phyloP scores from a whole-genome alignment of 2,888 invertebrate genomes.

The Notodonta ziczac region DNA sequence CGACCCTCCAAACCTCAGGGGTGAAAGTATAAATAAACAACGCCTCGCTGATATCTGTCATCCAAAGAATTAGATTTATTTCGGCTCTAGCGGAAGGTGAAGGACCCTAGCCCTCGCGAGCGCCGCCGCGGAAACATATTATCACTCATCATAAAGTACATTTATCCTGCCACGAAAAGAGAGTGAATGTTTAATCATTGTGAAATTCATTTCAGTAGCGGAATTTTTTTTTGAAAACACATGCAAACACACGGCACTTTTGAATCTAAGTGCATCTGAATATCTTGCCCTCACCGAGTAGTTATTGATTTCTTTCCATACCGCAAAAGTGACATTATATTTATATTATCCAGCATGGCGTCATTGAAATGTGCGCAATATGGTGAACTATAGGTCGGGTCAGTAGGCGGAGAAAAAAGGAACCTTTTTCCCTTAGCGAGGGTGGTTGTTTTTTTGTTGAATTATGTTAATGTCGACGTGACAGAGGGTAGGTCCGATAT shows the following conservation, averaged over 20 bases:
- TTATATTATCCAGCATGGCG: too few species aligned
- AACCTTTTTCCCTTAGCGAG: constrained; percentile 56
- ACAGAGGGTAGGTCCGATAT: constrained; percentile 71
- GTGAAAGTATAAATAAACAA: constrained; percentile 83
- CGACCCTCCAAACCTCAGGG: constrained; percentile 66
- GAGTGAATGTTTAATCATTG: constrained; percentile 21
- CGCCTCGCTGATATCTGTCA: constrained; percentile 83
- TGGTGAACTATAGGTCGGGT: constrained; percentile 65
- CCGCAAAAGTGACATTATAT: too few species aligned
- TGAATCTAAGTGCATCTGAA: too few species aligned
- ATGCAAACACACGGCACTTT: too few species aligned
- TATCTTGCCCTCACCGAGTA: too few species aligned
- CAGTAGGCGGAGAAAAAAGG: constrained; percentile 63
- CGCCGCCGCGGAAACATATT: constrained; percentile 34
- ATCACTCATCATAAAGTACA: constrained; percentile 20
- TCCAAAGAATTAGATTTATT: constrained; percentile 82
- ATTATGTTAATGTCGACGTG: constrained; percentile 78
- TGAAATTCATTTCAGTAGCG: neutral
- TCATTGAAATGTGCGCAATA: constrained; percentile 65
- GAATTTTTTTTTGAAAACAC: too few species aligned
- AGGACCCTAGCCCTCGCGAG: constrained; percentile 70
- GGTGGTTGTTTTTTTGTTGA: constrained; percentile 74
- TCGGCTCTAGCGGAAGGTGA: constrained; percentile 77
- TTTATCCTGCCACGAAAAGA: constrained; percentile 17
- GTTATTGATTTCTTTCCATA: too few species aligned